Conservation (phyloP, 2,888 invertebrate species). For the Papilio gigon region DNA sequence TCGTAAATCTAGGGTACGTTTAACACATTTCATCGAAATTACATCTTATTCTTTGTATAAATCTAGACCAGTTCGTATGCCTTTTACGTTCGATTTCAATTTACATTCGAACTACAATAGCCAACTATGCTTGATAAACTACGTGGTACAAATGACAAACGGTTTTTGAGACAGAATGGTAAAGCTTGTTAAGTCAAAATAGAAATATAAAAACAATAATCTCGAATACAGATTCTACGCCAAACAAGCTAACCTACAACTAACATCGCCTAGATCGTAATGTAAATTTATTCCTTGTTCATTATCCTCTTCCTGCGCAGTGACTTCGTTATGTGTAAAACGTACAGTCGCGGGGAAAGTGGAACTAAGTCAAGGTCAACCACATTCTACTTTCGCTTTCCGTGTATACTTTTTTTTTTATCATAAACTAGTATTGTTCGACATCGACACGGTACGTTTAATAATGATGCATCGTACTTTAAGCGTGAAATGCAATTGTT, state of each 20-base stretch:
- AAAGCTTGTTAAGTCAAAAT: neutral
- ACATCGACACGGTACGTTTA: neutral
- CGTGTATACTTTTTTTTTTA: neutral
- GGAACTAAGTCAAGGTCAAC: conserved; percentile 50
- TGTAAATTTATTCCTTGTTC: neutral
- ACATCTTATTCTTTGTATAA: neutral
- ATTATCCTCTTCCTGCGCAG: conserved; percentile 1
- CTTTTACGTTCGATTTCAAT: neutral
- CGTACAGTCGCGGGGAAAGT: conserved; percentile 27
- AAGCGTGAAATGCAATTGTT: no score
- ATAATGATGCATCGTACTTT: neutral
- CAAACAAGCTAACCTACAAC: no score
- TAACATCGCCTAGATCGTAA: no score
- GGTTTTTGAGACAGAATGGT: neutral
- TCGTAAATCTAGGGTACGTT: conserved; percentile 37
- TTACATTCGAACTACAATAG: neutral
- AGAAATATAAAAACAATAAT: neutral
- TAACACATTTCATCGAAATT: conserved; percentile 21
- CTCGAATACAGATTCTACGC: no score
- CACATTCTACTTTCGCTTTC: conserved; percentile 39
- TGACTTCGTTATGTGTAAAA: conserved; percentile 8
- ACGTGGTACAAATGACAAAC: neutral
- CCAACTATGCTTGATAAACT: neutral
- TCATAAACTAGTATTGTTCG: conserved; percentile 2
- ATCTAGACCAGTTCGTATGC: neutral